phyloP scores from a whole-genome alignment of 2,888 invertebrate species.

The Drosophila siamana region DNA sequence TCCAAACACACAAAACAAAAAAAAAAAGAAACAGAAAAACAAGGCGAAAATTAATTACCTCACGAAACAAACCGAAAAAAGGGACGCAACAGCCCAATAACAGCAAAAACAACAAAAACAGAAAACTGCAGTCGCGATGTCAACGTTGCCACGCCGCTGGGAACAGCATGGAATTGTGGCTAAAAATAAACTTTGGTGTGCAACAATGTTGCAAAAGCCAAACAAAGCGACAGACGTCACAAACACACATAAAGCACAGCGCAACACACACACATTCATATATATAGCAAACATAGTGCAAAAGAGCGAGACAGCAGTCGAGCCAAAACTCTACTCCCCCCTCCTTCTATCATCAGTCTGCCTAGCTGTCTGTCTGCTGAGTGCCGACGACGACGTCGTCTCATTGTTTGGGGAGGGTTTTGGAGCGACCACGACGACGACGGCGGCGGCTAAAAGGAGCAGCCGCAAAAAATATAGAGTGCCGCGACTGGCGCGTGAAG shows the following conservation, averaged over 20 bases:
- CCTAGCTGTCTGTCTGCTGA: constrained; percentile 46
- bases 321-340: constrained; percentile 24
- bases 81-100: constrained; percentile 32
- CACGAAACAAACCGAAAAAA: constrained; percentile 58
- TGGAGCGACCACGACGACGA: constrained; percentile 33
- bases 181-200: constrained; percentile 74
- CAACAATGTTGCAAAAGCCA: constrained; percentile 77
- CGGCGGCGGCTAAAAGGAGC: constrained; percentile 68
- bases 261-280: constrained; percentile 17
- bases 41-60: constrained; percentile 74
- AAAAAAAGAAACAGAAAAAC: constrained; percentile 48
- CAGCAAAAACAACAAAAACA: constrained; percentile 46
- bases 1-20: too few relatives aligned
- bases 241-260: too few relatives aligned
- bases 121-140: constrained; percentile 40
- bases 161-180: constrained; percentile 74
- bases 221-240: constrained; percentile 56
- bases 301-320: constrained; percentile 24
- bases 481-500: constrained; percentile 70
- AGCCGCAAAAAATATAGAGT: constrained; percentile 65
- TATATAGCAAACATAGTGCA: constrained; percentile 10
- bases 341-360: constrained; percentile 7
- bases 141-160: constrained; percentile 42
- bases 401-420: constrained; percentile 70
- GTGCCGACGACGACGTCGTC: constrained; percentile 39